These are phyloP conservation scores for Sarcophaga carnaria DNA, from an alignment of 2,888 invertebrate species.

Conservation along the genomic window DNA sequence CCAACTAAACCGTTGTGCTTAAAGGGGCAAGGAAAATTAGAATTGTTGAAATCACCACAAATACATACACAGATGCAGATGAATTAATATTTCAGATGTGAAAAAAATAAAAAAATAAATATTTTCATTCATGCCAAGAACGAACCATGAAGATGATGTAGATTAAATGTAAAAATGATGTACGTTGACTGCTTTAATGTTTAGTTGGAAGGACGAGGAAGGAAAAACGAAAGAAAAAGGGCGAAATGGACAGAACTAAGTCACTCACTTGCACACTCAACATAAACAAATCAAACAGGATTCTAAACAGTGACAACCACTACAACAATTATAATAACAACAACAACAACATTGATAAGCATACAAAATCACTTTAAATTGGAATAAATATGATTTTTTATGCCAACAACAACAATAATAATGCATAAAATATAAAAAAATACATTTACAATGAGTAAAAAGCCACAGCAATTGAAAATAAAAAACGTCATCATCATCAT, in stretches of 20 bases:
- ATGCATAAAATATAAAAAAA: conserved; percentile 18
- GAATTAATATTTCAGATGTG: conserved; percentile 42
- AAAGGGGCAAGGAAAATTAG: not conserved
- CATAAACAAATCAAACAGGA: conserved; percentile 32
- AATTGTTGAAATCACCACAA: conserved; percentile 19
- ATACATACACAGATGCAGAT: not conserved
- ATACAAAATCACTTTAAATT: conserved; percentile 66
- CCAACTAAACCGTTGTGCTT: not conserved
- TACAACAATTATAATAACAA: not conserved
- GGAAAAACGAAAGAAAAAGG: not conserved
- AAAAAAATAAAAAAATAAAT: not conserved
- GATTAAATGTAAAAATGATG: conserved; percentile 60
- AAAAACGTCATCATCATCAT: conserved; percentile 27
- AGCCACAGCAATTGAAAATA: conserved; percentile 23
- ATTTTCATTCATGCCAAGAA: conserved; percentile 58
- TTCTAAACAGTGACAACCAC: conserved; percentile 36
- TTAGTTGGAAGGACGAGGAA: not conserved
- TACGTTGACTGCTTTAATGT: not conserved
- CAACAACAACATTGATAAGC: conserved; percentile 57
- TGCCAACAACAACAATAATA: conserved; percentile 11
- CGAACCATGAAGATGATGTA: conserved; percentile 38
- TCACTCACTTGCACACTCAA: conserved; percentile 20
- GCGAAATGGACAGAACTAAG: conserved; percentile 27
- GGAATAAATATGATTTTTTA: conserved; percentile 53
- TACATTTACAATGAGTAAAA: too few relatives aligned